Evolutionary conservation across 92 coral and sea anemone species (phyloP), one percentile per base, ranked within the genome.

Genomic region (Isaurus tuberculatus): DNA sequence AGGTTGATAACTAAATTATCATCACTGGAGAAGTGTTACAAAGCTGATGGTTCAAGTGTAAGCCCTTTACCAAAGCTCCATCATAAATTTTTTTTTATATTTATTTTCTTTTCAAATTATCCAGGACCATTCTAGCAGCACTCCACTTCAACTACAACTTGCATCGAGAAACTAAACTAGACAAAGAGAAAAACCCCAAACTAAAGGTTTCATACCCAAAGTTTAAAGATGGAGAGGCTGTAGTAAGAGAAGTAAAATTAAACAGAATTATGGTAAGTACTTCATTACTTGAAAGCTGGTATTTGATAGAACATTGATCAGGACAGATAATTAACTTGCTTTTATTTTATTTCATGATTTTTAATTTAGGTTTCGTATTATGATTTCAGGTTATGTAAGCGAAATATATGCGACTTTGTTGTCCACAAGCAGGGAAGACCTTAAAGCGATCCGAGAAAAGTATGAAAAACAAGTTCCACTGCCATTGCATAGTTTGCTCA

Each of bases 371-470:
- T 49, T 42, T 68, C 37, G 27, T 68, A 14, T 53, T 28, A 57
- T 83, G 70, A 74, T 78, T 83, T 79, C 85, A 90, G 94, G 75
- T 26, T 90, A 90, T 84, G 89, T 87, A 4, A 80, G 58, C 14
- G 86, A 90, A 37, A 90, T 87, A 20, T 87, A 84, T 65, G 72
- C 88, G 4, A 84, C 85, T 19, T 8, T 90, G 75, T 32, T 79
- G 4, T 25, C 70, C 22, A 87, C 91, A 9, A 74, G 89, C n/a
- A 79, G 89, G 66, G 87, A 88, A 64, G 87, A 77, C n/a, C 77
- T 83, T 60, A 83, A 79, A 55, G 81, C 69, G 36, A 51, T 90
- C 29, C 23, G 74, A 20, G 75, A 70, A 34, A 87, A 90, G 68
- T 65, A 78, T 40, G 64, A 77, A 58, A 72, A 63, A 43, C 60